Percentiles rank a stretch among this genome's conserved stretches.
Conservation (phyloP, 2,113 vertebrate genomes). For the Microtus ochrogaster region DNA sequence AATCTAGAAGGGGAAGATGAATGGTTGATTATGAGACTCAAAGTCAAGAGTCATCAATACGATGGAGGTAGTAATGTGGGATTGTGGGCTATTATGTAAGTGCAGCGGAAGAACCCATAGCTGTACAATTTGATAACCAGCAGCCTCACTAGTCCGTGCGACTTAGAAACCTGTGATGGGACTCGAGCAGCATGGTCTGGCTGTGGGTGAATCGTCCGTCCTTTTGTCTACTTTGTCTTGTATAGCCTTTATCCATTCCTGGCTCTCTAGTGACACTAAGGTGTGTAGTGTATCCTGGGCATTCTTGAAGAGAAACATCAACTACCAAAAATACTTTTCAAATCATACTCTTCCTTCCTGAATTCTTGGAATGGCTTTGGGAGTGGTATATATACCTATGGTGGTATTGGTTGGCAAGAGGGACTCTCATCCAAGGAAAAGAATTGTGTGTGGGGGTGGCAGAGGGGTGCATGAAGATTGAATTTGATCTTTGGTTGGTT, state of each 20-base stretch:
- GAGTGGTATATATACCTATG: not conserved
- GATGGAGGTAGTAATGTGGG: not conserved
- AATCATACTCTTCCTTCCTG: not conserved
- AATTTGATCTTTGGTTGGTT: not conserved
- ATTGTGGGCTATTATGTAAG: not conserved
- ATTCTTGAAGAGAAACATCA: not conserved
- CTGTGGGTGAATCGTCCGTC: not conserved
- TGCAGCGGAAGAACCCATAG: not conserved
- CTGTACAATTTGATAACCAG: constrained; percentile 27
- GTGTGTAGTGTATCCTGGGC: not conserved
- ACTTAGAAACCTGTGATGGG: constrained; percentile 40
- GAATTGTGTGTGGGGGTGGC: not conserved
- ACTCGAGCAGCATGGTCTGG: constrained; percentile 21
- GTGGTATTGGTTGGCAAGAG: not conserved
- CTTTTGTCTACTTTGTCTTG: not conserved
- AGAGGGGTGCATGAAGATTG: not conserved
- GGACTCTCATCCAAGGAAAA: not conserved
- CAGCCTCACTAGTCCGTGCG: constrained; percentile 9
- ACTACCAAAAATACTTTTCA: constrained; percentile 9
- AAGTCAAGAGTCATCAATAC: not conserved
- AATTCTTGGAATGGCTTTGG: not conserved
- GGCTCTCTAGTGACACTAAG: not conserved
- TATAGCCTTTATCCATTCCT: not conserved
- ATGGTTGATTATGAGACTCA: not conserved
- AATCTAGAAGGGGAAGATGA: not conserved